Conservation (phyloP, 2,113 vertebrate species). For the Corydoras sp. region DNA sequence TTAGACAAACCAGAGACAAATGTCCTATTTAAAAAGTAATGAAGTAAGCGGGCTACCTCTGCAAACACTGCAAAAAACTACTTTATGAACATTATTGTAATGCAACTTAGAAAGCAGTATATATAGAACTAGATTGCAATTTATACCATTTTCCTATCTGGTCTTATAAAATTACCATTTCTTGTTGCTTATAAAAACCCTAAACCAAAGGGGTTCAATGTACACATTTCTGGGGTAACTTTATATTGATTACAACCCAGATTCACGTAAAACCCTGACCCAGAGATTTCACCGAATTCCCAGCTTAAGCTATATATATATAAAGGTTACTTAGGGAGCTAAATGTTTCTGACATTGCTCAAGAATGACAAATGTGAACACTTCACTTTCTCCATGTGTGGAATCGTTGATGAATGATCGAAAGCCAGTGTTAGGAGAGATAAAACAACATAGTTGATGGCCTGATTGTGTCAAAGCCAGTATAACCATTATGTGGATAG, state of each 20-base stretch:
- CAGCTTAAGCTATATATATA: not conserved
- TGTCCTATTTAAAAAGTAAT: too few relatives aligned
- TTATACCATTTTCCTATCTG: too few relatives aligned
- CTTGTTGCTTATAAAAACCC: not conserved
- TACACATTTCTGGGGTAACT: not conserved
- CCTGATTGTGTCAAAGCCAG: not conserved
- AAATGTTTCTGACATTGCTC: not conserved
- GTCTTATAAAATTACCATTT: too few relatives aligned
- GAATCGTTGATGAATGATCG: not conserved
- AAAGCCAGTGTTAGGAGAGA: not conserved
- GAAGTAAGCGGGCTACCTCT: too few relatives aligned
- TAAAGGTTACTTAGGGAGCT: constrained; percentile 6
- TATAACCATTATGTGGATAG: not conserved
- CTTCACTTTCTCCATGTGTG: not conserved
- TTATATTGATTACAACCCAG: not conserved
- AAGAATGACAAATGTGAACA: constrained; percentile 2
- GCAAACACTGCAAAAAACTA: too few relatives aligned
- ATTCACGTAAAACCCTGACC: not conserved
- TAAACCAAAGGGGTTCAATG: not conserved
- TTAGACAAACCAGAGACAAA: too few relatives aligned
- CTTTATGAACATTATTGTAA: too few relatives aligned
- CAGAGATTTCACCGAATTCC: not conserved
- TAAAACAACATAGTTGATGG: constrained; percentile 1
- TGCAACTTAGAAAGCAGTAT: too few relatives aligned
- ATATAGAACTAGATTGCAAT: too few relatives aligned